Percentiles rank a stretch among this genome's conserved stretches.
These are phyloP conservation scores for Upupa epops DNA, from an alignment of 2,113 vertebrate genomes.

Conservation along the genomic window DNA sequence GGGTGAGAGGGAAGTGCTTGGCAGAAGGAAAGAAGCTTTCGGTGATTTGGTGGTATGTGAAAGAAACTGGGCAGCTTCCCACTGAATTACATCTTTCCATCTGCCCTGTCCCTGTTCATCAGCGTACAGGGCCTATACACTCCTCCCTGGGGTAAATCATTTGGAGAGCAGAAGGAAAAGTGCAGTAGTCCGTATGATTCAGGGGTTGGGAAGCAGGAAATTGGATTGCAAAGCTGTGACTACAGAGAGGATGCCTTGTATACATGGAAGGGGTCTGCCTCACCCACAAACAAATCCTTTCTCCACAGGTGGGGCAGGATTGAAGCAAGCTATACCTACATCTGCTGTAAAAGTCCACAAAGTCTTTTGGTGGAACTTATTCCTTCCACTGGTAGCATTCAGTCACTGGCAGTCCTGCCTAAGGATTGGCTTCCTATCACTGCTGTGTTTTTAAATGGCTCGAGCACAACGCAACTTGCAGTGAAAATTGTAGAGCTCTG, in stretches of 20 bases:
- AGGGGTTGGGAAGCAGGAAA: neutral
- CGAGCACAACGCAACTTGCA: neutral
- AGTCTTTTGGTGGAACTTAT: neutral
- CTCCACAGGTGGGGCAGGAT: neutral
- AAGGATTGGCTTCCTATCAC: neutral
- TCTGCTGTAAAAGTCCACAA: neutral
- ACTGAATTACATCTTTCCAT: neutral
- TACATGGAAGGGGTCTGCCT: neutral
- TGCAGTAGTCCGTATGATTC: neutral
- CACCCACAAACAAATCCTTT: neutral
- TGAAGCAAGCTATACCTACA: neutral
- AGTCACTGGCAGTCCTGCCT: neutral
- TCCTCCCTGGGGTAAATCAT: neutral
- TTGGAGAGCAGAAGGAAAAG: constrained; percentile 8
- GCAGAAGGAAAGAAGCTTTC: neutral
- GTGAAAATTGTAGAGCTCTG: neutral
- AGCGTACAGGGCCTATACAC: neutral
- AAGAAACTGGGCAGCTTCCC: constrained; percentile 20
- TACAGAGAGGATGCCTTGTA: neutral
- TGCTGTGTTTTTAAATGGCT: neutral
- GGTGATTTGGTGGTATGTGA: constrained; percentile 19
- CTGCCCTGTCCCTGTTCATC: neutral
- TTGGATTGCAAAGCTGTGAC: neutral
- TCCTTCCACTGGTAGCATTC: neutral
- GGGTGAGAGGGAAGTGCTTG: constrained; percentile 9